phyloP scores from a whole-genome alignment of 2,797 vertebrate species.

The Octomys mimax region DNA sequence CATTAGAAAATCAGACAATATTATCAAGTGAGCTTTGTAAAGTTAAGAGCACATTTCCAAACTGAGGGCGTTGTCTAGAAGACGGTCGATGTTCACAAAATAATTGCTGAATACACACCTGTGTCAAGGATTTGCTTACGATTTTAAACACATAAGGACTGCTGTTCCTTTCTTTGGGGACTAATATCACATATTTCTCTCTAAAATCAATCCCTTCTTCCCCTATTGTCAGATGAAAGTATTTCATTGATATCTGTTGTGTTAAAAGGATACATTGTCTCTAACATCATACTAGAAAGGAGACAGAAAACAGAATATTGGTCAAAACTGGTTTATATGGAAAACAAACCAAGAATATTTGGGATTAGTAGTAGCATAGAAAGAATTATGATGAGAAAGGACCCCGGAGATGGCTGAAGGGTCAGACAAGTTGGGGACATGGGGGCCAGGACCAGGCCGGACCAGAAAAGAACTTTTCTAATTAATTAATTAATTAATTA shows the following conservation, averaged over 20 bases:
- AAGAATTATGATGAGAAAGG: neutral
- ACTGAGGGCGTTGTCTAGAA: neutral
- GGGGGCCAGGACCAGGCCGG: neutral
- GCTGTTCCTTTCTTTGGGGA: neutral
- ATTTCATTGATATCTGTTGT: neutral
- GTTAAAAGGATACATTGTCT: neutral
- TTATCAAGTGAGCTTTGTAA: neutral
- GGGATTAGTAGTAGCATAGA: neutral
- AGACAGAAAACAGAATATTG: neutral
- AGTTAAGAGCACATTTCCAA: neutral
- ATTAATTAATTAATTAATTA: too few relatives aligned
- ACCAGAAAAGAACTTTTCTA: neutral
- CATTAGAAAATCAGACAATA: neutral
- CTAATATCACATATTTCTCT: neutral
- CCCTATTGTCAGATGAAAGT: neutral
- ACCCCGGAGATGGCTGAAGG: rapidly evolving
- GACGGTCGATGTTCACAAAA: neutral
- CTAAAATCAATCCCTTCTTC: neutral
- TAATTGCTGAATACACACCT: neutral
- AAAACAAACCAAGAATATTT: neutral
- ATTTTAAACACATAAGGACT: neutral
- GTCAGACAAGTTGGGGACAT: rapidly evolving
- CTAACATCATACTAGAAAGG: neutral
- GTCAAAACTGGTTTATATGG: neutral
- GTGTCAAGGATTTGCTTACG: neutral